These are phyloP conservation scores for Papilio protenor DNA, from an alignment of 2,888 invertebrate genomes.

Conservation along the genomic window DNA sequence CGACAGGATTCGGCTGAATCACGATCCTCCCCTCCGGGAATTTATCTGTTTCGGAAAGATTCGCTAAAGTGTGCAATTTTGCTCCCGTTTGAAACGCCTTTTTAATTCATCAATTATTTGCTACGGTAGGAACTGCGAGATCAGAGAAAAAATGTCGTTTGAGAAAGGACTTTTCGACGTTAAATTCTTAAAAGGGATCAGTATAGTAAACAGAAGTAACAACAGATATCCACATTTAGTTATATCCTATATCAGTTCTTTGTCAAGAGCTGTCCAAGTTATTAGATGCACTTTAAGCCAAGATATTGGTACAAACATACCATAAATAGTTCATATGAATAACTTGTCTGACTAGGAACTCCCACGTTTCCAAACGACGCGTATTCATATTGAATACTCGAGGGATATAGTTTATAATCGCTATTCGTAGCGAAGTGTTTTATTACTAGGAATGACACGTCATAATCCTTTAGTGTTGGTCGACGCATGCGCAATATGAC, in stretches of 20 bases:
- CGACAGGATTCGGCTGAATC: conserved; percentile 43
- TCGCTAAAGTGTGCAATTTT: conserved; percentile 28
- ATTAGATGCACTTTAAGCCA: no score
- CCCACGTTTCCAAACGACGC: neutral
- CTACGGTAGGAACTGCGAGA: conserved; percentile 3
- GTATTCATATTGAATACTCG: conserved; percentile 21
- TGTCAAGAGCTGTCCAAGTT: no score
- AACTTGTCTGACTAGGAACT: neutral
- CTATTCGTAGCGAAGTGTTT: conserved; percentile 34
- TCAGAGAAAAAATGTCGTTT: conserved; percentile 20
- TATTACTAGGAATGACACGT: conserved; percentile 36
- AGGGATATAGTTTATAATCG: conserved; percentile 33
- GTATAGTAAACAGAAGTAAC: neutral
- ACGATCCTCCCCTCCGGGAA: conserved; percentile 40
- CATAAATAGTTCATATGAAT: neutral
- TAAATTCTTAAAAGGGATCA: neutral
- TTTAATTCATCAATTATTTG: conserved; percentile 24
- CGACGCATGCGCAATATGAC: conserved; percentile 50
- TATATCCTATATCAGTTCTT: neutral
- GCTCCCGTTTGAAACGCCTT: conserved; percentile 24
- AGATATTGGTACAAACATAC: neutral
- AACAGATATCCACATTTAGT: neutral
- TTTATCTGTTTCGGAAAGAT: conserved; percentile 39
- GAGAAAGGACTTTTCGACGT: neutral
- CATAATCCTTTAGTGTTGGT: conserved; percentile 38